These are phyloP conservation scores for Oryctes rhinoceros DNA, from an alignment of 1,140 invertebrate genomes.

Conservation along the genomic window DNA sequence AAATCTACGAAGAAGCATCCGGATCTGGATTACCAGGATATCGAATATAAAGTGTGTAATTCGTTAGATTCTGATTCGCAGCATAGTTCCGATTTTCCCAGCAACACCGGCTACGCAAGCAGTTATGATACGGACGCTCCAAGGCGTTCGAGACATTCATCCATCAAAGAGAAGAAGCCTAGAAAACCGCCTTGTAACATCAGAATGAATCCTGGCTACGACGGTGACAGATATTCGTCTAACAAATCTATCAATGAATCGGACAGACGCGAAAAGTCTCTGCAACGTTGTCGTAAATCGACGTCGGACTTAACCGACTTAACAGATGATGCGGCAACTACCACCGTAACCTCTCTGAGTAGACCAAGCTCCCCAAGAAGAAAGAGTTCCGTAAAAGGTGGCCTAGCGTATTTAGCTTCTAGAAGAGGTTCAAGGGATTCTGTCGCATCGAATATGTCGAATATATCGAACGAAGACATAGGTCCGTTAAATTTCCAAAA, in stretches of 20 bases:
- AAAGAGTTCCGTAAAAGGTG: constrained; percentile 71
- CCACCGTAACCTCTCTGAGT: constrained; percentile 69
- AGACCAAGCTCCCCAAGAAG: constrained; percentile 67
- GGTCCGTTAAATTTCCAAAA: constrained; percentile 80
- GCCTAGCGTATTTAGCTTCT: constrained; percentile 79
- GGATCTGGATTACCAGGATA: constrained; percentile 55
- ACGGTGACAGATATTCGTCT: constrained; percentile 54
- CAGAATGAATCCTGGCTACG: constrained; percentile 56
- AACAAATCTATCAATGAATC: constrained; percentile 54
- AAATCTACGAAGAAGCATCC: constrained; percentile 55
- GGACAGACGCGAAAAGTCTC: constrained; percentile 46
- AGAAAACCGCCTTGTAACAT: constrained; percentile 55
- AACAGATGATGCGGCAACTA: constrained; percentile 67
- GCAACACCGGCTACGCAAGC: constrained; percentile 56
- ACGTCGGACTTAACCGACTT: constrained; percentile 78
- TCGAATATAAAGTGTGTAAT: constrained; percentile 58
- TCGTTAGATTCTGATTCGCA: constrained; percentile 57
- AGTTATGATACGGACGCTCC: constrained; percentile 43
- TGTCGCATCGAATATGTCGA: constrained; percentile 72
- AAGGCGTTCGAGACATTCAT: constrained; percentile 53
- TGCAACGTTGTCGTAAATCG: constrained; percentile 69
- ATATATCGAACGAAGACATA: constrained; percentile 78
- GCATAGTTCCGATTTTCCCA: constrained; percentile 52
- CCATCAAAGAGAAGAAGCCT: constrained; percentile 53
- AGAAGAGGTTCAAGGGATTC: constrained; percentile 76